These are phyloP conservation scores for Caenorhabditis sp. DNA, from an alignment of 2,888 invertebrate genomes.

Conservation along the genomic window DNA sequence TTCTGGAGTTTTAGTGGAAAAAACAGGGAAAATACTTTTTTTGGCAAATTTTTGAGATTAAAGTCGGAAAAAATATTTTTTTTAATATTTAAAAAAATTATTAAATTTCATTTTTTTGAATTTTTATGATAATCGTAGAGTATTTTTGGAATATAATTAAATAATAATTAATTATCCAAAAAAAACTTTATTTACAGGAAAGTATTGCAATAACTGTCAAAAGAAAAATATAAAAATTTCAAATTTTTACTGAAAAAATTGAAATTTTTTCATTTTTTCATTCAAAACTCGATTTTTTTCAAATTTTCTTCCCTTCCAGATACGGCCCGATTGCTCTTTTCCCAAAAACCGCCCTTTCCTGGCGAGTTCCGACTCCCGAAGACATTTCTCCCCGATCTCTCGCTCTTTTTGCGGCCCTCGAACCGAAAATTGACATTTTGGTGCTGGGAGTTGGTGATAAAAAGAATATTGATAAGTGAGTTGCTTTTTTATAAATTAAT, in stretches of 20 bases:
- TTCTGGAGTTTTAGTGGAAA: too few relatives aligned
- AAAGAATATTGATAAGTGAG: constrained; percentile 78
- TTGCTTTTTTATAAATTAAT: background rate
- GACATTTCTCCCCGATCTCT: constrained; percentile 90
- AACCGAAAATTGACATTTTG: constrained; percentile 89
- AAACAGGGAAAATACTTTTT: background rate
- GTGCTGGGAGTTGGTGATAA: constrained; percentile 83
- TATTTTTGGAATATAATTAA: too few relatives aligned
- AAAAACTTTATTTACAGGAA: too few relatives aligned
- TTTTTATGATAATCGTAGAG: too few relatives aligned
- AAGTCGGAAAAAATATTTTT: background rate
- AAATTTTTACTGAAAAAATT: too few relatives aligned
- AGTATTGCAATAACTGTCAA: too few relatives aligned
- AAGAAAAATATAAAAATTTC: too few relatives aligned
- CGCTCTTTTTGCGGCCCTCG: constrained; percentile 89
- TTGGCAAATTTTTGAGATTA: background rate
- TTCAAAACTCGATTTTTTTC: too few relatives aligned
- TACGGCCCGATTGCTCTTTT: constrained; percentile 82
- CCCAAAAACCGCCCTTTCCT: constrained; percentile 80
- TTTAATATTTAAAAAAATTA: background rate
- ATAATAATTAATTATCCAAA: too few relatives aligned
- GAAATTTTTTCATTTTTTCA: too few relatives aligned
- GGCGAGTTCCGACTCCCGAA: constrained; percentile 83
- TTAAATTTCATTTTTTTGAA: too few relatives aligned
- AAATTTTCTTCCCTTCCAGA: too few relatives aligned